Evolutionary conservation across 2,888 invertebrate genomes (phyloP), one percentile per base, ranked within the genome.

Genomic region (Fragum sueziense): DNA sequence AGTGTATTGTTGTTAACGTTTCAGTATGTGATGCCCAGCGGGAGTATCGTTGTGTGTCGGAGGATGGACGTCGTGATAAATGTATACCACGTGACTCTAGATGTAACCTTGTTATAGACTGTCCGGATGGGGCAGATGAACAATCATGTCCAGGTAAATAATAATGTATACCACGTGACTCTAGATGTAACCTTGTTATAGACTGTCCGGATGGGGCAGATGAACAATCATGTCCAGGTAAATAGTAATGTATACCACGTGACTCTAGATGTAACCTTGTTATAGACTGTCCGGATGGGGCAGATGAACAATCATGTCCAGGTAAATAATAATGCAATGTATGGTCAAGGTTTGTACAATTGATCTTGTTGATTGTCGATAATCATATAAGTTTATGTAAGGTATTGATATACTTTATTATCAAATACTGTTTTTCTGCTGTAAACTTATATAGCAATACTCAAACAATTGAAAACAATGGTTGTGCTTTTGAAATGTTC

Each of bases 61-160:
- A 9, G 2, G 9, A 65, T 33, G 61, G 78, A 76, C 0, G 27
- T 37, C 7, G 68, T 33, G 47, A 79, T 69, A 59, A 70, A 37
- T 91, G 90, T 82, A 85, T 91, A 7, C 85, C 86, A 0, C 41
- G 73, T 9, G 76, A 72, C 31, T 78, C 86, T 1, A 72, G 76
- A 11, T 91, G 91, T 77, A 88, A 91, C 73, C 73, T 88, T 0
- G 86, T 87, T 6, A 70, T 84, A n/a, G 89, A 91, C 62, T 91
- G 91, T 79, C 71, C 81, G 11, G 74, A 77, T 14, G 76, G 70
- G 0, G 78, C 81, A 6, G 91, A 91, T 77, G 91, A 91, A 69
- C n/a, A 29, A 0, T 70, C 74, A 20, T 91, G 91, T 72, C 33
- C 82, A 70, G 83, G 90, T 89, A 74, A 76, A 37, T 14, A 6